These are phyloP conservation scores for Corapipo altera DNA, from an alignment of 2,113 vertebrate genomes.

Conservation along the genomic window DNA sequence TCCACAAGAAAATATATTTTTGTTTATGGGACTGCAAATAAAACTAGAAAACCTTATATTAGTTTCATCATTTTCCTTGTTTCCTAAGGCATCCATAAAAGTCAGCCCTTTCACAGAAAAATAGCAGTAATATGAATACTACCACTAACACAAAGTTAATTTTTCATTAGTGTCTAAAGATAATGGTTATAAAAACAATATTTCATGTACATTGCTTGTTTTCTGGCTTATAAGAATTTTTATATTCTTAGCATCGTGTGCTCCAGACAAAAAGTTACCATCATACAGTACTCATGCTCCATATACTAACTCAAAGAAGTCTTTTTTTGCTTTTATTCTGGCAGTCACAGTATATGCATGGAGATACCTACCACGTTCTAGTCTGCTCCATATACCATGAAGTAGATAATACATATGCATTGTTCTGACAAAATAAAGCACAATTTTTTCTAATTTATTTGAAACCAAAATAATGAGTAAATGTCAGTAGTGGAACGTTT, in stretches of 20 bases:
- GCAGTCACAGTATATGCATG: not conserved
- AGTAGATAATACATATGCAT: not conserved
- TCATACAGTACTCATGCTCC: not conserved
- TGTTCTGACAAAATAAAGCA: not conserved
- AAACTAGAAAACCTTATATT: not conserved
- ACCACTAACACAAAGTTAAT: not conserved
- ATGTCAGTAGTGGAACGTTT: not conserved
- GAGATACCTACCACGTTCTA: not conserved
- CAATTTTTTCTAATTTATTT: not conserved
- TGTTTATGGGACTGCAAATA: not conserved
- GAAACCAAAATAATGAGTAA: not conserved
- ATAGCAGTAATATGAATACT: not conserved
- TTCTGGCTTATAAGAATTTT: not conserved
- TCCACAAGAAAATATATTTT: not conserved
- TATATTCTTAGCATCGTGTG: not conserved
- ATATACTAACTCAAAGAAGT: rapidly evolving
- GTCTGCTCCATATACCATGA: not conserved
- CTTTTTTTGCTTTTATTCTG: not conserved
- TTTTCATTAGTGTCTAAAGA: not conserved
- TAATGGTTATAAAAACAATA: not conserved
- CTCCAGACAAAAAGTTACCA: not conserved
- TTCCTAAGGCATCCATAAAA: not conserved
- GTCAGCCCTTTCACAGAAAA: not conserved
- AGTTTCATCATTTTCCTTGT: not conserved
- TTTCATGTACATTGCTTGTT: not conserved